Evolutionary conservation across 1,140 invertebrate species (phyloP), one percentile per base, ranked within the genome.

Genomic region (Euura lappo): DNA sequence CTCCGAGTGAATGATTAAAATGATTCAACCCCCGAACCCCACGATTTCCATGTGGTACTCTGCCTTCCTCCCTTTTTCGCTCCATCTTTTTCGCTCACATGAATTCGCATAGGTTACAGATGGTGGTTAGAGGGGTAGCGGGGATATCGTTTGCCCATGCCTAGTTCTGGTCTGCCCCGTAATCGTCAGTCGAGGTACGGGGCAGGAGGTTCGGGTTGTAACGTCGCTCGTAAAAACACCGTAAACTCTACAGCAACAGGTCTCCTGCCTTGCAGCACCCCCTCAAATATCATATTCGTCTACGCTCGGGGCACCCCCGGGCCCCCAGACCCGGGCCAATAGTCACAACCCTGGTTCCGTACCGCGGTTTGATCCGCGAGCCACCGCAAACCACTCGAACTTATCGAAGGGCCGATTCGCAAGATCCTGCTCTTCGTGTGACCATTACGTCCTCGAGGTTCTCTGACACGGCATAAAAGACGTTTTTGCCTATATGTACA

Each of bases 201-300:
- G 51, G 51, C 51, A 11, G 51, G 10, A 60, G 13, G 8, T n/a
- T n/a, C 51, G 8, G 84, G 85, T 81, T 87, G 85, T 87, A 86
- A 87, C 83, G 84, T 84, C 80, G 82, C 82, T 87, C 86, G 85
- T 88, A 88, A 88, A 88, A 87, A 88, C 85, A 87, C 84, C 86
- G 86, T 88, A 88, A 88, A 88, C 85, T 87, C 86, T 82, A 86
- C 84, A 88, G 86, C 86, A 88, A 88, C 86, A 88, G 86, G 86
- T 88, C 85, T 80, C 81, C 84, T 83, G 82, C 8, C 51, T 84
- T 81, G 85, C 82, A 85, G 83, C 69, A 64, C 66, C 72, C 69
- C 28, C 70, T 78, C 74, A 75, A 80, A 81, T 82, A 81, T 82
- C 74, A 81, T 78, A 78, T 76, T 75, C 71, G 65, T 65, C 69